A percentile compares a stretch with the other conserved stretches of the same genome.
Conservation (phyloP, 2,113 vertebrate genomes). For the Vulpes vulpes region DNA sequence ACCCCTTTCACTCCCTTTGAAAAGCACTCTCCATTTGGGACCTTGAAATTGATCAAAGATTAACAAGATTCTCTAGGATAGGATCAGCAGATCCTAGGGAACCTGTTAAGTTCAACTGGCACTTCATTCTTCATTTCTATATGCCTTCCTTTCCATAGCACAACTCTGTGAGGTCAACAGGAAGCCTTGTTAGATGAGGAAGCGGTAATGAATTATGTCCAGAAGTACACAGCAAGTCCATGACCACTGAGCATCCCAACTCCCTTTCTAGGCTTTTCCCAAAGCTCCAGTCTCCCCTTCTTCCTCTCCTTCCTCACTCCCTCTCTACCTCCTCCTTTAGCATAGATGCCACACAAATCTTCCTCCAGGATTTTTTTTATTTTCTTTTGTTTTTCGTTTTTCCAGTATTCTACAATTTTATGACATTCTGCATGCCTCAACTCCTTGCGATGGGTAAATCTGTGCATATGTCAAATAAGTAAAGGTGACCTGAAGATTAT, state of each 20-base stretch:
- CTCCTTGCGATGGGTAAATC: neutral
- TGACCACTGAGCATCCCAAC: neutral
- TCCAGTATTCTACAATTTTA: neutral
- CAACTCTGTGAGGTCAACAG: neutral
- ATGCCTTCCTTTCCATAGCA: neutral
- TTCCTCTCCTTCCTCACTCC: neutral
- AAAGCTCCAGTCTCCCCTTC: neutral
- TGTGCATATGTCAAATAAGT: conserved; percentile 19
- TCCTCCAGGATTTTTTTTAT: conserved; percentile 7
- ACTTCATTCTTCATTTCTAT: neutral
- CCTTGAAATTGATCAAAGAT: conserved; percentile 27
- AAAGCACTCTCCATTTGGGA: neutral
- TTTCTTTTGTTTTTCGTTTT: conserved; percentile 46
- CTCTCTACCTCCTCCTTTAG: neutral
- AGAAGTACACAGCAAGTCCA: neutral
- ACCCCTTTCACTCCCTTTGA: neutral
- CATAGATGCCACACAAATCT: neutral
- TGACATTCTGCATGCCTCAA: neutral
- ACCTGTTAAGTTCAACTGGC: neutral
- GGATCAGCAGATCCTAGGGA: neutral
- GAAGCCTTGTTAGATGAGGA: neutral
- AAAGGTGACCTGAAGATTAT: neutral
- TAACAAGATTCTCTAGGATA: neutral
- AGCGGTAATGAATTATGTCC: neutral
- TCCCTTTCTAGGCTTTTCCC: neutral